Base-by-base conservation (phyloP, 92 coral and sea anemone genomes). In the Porites cylindrica region DNA sequence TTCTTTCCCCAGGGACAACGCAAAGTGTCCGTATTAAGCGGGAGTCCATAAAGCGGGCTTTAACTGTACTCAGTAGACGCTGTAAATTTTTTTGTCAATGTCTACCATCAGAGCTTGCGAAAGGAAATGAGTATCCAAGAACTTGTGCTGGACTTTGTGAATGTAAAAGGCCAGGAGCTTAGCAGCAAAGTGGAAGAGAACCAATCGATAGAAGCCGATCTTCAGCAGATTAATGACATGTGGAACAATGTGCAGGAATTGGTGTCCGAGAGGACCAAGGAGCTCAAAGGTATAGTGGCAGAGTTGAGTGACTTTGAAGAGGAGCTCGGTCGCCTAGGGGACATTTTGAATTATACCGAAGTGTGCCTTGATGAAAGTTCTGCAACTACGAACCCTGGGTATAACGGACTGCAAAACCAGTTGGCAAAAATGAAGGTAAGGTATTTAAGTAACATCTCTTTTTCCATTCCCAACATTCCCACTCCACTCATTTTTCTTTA, bases 71-170 rank as follows among this genome's bases (percentile, higher is more conserved):
- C 47, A 38, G 6, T 38, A 38, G 17, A 56, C 61, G 61, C 61
- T 10, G 10, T 56, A 0, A 56, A 56, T 2, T 7, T 10, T 10
- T 79, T 16, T 8, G 6, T 54, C 17, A 29, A 17, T 26, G 18
- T 82, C 77, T 60, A 24, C 50, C 18, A 20, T 20, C 58, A 96
- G 98, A 91, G 90, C 59, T 83, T 96, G 24, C 72, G 89, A 32
- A 96, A 94, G 83, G 96, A 96, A 20, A 88, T 94, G 90, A 91
- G 92, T 14, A 94, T 94, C 53, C 98, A 96, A 74, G 98, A 96
- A 77, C 94, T 94, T n/a, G 93, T 90, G 64, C 88, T 94, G n/a
- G 97, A 92, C 71, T 96, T 96, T 64, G 78, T 96, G n/a, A 96
- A 96, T 88, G 90, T 95, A 38, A 93, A 93, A 79, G 96, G 98